Conservation (phyloP, 2,113 vertebrate genomes). For the Peucedramus taeniatus region DNA sequence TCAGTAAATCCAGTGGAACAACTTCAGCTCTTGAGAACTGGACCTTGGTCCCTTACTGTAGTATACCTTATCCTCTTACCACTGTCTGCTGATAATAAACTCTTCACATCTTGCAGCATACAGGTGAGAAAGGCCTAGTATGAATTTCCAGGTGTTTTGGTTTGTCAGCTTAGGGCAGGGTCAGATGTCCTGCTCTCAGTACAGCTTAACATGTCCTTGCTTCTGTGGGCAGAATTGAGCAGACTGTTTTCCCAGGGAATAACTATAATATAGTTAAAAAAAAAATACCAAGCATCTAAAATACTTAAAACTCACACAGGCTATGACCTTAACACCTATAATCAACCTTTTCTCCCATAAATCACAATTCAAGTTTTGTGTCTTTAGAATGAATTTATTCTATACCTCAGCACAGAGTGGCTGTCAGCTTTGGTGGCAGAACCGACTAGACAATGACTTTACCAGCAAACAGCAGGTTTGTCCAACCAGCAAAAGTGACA, state of each 20-base stretch:
- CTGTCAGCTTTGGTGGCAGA: not conserved
- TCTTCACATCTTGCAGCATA: not conserved
- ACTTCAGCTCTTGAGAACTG: not conserved
- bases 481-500: not conserved
- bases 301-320: not conserved
- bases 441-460: not conserved
- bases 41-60: not conserved
- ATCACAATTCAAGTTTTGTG: not conserved
- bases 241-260: not conserved
- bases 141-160: not conserved
- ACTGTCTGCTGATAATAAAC: not conserved
- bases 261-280: not conserved
- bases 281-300: not conserved
- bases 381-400: not conserved
- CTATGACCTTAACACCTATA: not conserved
- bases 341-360: not conserved
- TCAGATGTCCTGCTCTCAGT: not conserved
- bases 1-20: not conserved
- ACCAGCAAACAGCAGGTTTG: not conserved
- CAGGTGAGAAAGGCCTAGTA: not conserved
- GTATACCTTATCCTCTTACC: not conserved
- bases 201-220: not conserved
- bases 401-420: not conserved
- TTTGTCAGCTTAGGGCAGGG: not conserved
- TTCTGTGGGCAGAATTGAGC: not conserved